Evolutionary conservation across 2,797 vertebrate genomes (phyloP).

Genomic region (Danio aesculapii): DNA sequence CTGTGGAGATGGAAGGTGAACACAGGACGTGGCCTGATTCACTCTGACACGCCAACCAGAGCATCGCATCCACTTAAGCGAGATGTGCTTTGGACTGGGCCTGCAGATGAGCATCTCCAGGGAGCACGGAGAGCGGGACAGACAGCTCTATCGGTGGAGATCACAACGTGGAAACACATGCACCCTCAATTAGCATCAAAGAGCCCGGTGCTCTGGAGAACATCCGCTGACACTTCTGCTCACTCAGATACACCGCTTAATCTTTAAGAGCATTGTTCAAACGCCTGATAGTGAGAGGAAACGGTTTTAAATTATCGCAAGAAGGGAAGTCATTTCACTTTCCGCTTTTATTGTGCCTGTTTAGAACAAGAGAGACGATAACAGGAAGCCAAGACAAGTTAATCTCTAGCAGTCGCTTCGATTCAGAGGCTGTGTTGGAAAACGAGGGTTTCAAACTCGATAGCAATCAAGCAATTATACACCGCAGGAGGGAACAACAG

Average conservation of each 20-base stretch:
- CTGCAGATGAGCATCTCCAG: conserved; percentile 33
- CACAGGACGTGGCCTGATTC: conserved; percentile 30
- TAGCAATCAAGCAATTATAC: conserved; percentile 56
- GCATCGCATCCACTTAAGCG: conserved; percentile 49
- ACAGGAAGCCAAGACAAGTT: conserved; percentile 20
- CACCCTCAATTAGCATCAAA: conserved; percentile 56
- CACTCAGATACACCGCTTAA: conserved; percentile 36
- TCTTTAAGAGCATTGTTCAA: conserved; percentile 47
- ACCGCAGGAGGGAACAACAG: conserved; percentile 40
- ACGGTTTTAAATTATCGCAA: conserved; percentile 44
- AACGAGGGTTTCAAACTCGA: conserved; percentile 46
- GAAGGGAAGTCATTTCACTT: conserved; percentile 7
- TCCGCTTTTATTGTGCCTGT: conserved; percentile 27
- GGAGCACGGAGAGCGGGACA: conserved; percentile 29
- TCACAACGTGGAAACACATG: conserved; percentile 47
- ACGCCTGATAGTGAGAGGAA: conserved; percentile 5
- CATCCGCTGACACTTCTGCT: conserved; percentile 42
- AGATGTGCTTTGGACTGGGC: conserved; percentile 33
- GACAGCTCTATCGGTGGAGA: conserved; percentile 37
- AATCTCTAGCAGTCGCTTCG: conserved; percentile 46
- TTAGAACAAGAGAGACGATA: conserved; percentile 24
- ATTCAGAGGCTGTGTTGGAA: conserved; percentile 31
- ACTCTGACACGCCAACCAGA: conserved; percentile 48
- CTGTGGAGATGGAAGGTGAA: conserved; percentile 28
- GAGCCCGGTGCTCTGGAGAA: conserved; percentile 19